Evolutionary conservation across 2,888 invertebrate genomes (phyloP).

Genomic region (Caenorhabditis macrosperma): DNA sequence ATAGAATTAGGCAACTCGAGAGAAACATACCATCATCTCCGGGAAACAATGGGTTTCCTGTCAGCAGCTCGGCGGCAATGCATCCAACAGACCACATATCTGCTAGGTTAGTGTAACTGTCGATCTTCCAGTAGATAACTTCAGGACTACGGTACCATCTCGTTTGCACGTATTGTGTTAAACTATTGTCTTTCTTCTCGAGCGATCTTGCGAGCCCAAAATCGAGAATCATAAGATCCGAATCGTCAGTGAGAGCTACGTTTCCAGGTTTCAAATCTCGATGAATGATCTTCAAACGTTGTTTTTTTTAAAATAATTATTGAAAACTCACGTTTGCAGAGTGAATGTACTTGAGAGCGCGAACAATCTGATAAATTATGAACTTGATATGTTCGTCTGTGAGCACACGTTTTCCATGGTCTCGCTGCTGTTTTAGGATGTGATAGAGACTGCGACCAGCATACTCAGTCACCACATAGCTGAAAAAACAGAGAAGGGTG

Average conservation of each 20-base stretch:
- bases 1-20: too few relatives aligned
- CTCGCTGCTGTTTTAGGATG: slow-evolving; percentile 61
- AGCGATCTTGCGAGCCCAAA: slow-evolving; percentile 77
- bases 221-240: slow-evolving; percentile 76
- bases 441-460: slow-evolving; percentile 74
- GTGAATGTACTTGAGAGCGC: slow-evolving; percentile 88
- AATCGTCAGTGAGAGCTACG: slow-evolving; percentile 71
- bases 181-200: slow-evolving; percentile 60
- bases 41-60: slow-evolving; percentile 71
- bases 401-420: slow-evolving; percentile 81
- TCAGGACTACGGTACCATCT: slow-evolving; percentile 79
- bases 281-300: slow-evolving; percentile 79
- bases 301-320: too few relatives aligned
- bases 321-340: slow-evolving; percentile 73
- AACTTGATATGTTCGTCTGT: slow-evolving; percentile 98
- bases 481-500: slow-evolving; percentile 48
- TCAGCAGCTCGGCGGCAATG: slow-evolving; percentile 77
- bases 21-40: slow-evolving; percentile 75
- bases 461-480: slow-evolving; percentile 77
- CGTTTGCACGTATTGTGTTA: slow-evolving; percentile 75
- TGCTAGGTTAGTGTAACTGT: slow-evolving; percentile 69
- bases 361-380: slow-evolving; percentile 95
- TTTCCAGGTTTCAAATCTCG: slow-evolving; percentile 79
- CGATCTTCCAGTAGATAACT: slow-evolving; percentile 79
- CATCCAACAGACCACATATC: slow-evolving; percentile 79